Conservation (phyloP, 2,888 invertebrate species). For the Conistra vaccinii region DNA sequence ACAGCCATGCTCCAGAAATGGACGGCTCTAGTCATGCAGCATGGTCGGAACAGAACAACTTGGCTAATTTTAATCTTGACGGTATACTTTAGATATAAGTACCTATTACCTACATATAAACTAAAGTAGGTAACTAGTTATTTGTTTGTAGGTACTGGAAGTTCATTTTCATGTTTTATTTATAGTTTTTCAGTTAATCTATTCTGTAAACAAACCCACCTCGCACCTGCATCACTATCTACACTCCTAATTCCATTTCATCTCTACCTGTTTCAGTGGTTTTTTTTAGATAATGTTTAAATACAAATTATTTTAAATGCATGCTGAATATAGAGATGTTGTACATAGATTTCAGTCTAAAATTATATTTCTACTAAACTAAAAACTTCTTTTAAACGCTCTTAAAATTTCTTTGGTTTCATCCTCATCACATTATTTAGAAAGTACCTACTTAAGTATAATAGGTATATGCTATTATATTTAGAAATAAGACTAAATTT, state of each 20-base stretch:
- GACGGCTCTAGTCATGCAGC: slow-evolving; percentile 88
- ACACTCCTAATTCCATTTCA: neutral
- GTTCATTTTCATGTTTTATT: neutral
- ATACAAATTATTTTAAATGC: neutral
- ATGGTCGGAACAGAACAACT: slow-evolving; percentile 86
- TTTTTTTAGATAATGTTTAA: too few species aligned
- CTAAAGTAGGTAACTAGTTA: neutral
- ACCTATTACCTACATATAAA: neutral
- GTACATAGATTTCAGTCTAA: neutral
- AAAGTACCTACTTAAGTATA: neutral
- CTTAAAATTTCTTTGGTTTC: too few species aligned
- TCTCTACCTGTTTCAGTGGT: neutral
- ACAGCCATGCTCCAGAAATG: slow-evolving; percentile 89
- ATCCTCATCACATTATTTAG: neutral
- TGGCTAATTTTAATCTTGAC: slow-evolving; percentile 76
- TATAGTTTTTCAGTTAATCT: too few species aligned
- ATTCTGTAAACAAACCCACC: neutral
- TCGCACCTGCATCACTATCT: neutral
- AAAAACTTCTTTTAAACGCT: too few species aligned
- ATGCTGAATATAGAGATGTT: neutral
- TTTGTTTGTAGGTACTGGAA: neutral
- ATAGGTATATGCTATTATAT: too few species aligned
- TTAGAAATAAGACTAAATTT: neutral
- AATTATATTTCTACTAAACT: too few species aligned
- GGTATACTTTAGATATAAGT: slow-evolving; percentile 23